Base-by-base conservation (phyloP, 2,888 invertebrate species). In the Drosophila anomelani region DNA sequence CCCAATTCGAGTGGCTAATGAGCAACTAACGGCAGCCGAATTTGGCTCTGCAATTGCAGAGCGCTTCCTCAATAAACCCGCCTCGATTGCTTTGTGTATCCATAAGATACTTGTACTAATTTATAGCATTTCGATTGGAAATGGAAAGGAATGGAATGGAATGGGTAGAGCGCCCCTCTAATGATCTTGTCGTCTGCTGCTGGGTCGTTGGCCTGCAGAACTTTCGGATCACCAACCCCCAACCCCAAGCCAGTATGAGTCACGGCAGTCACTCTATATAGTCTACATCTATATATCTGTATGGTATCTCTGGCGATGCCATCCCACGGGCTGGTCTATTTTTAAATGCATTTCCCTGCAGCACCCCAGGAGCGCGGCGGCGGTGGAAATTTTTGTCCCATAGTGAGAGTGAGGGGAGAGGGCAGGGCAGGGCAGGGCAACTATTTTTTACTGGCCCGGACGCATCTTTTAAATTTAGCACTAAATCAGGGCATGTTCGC, bases 401-500 rank as follows among this genome's bases (percentile, higher is more conserved):
- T 68, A 70, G 81, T 29, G 74, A 64, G 63, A 36, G 34, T 51
- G 51, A 53, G 51, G 3, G 51, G 36, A 17, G 36, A 23, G 17
- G 29, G n/a, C n/a, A 9, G 6, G n/a, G 29, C 26, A 47, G 43
- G 13, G 44, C 44, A 74, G 66, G 61, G 68, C 49, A 79, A 76
- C 77, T 75, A 83, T 71, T 78, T 81, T 69, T 72, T 63, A 59
- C 75, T 49, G 62, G 59, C 61, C 62, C 66, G 64, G 63, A 46
- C 63, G 66, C 59, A 62, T 62, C 63, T 66, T 71, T 89, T 90
- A 89, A 88, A 88, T 89, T 88, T 88, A 88, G 88, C 90, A 86
- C 79, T 86, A 90, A 88, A 88, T 89, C 90, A 88, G 88, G 88
- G 84, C 86, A 89, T 76, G 83, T 75, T 75, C 76, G 57, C 10